Evolutionary conservation across 2,113 vertebrate species (phyloP), one percentile per base, ranked within the genome.

Genomic region (Eurystomus gularis): DNA sequence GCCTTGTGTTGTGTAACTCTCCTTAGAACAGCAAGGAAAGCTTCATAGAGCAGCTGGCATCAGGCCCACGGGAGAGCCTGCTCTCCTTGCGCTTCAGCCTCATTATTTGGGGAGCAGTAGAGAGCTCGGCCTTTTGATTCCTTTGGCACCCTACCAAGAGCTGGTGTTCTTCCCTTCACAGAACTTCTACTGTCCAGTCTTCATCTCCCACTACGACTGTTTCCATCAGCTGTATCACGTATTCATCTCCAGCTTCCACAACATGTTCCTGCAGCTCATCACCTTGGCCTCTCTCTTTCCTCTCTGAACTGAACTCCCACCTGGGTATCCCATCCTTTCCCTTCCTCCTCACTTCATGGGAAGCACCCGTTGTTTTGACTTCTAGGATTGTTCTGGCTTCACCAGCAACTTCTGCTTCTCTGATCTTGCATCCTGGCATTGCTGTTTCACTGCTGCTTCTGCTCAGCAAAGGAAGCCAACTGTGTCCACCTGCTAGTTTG

Each of bases 11-110:
- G 96, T 95, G 94, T 89, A 96, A 95, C 65, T 51, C 77, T 78
- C 24, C 82, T 81, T 79, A 58, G 70, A 92, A 10, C 55, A 46
- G 61, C 77, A 44, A 13, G 52, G 68, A 78, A 42, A 60, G 20
- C 86, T 94, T 72, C 78, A 44, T 21, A 83, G 87, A 87, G 91
- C 60, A 4, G 3, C 15, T 97, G 96, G 93, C 94, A 52, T 29
- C 10, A 2, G 55, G 82, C 94, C 92, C 17, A 3, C 11, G 16
- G 86, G 64, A 91, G 88, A 96, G 88, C 93, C 90, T 51, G 92
- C 69, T 96, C 90, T 92, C 92, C 94, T 81, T 82, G 92, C 7
- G 42, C 86, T 88, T 92, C 92, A 86, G 90, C 90, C 55, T 94
- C 88, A 75, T 97, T 90, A 92, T 82, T 18, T 93, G 86, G 86